phyloP scores from a whole-genome alignment of 2,888 invertebrate genomes.

The Druceiella hillmani region DNA sequence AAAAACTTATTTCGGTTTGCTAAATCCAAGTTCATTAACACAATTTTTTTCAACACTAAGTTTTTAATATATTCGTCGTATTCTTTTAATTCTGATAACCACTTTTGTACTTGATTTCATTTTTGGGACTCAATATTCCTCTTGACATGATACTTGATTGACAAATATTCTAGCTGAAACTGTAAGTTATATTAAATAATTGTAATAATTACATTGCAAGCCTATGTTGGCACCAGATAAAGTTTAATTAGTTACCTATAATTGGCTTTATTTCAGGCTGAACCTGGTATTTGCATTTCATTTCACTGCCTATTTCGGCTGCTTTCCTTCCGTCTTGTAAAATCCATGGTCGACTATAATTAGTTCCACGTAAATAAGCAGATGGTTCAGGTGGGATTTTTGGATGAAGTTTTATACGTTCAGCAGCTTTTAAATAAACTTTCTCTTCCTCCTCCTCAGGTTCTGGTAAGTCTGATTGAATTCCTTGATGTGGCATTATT shows the following conservation, averaged over 20 bases:
- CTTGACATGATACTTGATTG: too few species aligned
- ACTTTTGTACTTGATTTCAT: too few species aligned
- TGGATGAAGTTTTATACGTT: conserved; percentile 37
- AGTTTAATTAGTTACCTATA: conserved; percentile 34
- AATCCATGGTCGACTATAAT: conserved; percentile 43
- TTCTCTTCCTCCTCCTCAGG: conserved; percentile 29
- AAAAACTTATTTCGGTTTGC: too few species aligned
- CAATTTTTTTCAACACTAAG: too few species aligned
- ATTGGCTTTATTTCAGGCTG: conserved; percentile 32
- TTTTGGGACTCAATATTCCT: too few species aligned
- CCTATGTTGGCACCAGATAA: too few species aligned
- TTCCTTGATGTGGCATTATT: conserved; percentile 27
- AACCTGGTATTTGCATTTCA: conserved; percentile 33
- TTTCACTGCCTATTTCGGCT: conserved; percentile 38
- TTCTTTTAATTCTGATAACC: too few species aligned
- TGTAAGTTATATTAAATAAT: too few species aligned
- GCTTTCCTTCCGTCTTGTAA: conserved; percentile 40
- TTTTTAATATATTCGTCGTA: too few species aligned
- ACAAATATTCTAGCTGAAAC: too few species aligned
- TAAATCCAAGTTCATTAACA: too few species aligned
- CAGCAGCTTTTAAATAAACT: conserved; percentile 37
- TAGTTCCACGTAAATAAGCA: conserved; percentile 38
- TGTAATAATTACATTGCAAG: too few species aligned
- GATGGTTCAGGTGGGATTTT: conserved; percentile 42
- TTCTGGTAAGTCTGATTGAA: conserved; percentile 39